Evolutionary conservation across 2,113 vertebrate genomes (phyloP).

Genomic region (Sinocyclocheilus maitianheensis): DNA sequence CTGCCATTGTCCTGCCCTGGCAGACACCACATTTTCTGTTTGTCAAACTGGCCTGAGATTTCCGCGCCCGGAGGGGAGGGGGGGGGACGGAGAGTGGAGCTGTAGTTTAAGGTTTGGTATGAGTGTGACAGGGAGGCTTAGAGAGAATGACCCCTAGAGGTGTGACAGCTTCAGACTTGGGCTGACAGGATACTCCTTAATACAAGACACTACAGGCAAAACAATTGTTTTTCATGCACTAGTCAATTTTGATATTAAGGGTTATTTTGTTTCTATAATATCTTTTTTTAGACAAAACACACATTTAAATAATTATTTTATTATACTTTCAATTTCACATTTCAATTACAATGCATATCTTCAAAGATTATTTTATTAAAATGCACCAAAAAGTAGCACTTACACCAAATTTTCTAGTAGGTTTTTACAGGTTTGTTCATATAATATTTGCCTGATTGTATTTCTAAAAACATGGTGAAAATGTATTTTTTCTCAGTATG

Average conservation of each 20-base stretch:
- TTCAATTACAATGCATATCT: not conserved
- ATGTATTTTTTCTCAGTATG: not conserved
- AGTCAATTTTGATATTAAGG: not conserved
- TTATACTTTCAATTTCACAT: not conserved
- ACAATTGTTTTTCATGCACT: not conserved
- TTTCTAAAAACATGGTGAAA: not conserved
- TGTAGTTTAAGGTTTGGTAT: not conserved
- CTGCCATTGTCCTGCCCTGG: conserved; percentile 75
- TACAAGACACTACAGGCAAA: not conserved
- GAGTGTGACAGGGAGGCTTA: conserved; percentile 22
- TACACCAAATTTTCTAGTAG: not conserved
- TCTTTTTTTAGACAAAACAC: not conserved
- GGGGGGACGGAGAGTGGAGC: not conserved
- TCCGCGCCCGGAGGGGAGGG: conserved; percentile 39
- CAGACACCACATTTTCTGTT: conserved; percentile 73
- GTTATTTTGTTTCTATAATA: not conserved
- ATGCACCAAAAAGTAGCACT: not conserved
- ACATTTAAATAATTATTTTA: not conserved
- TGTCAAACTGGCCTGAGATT: conserved; percentile 66
- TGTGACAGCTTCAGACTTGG: conserved; percentile 19
- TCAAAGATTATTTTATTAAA: not conserved
- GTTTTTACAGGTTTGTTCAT: not conserved
- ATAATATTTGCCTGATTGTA: not conserved
- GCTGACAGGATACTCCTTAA: conserved; percentile 16
- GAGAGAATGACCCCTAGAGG: not conserved